phyloP scores from a whole-genome alignment of 2,797 vertebrate genomes.

The Halcyon smyrnensis region DNA sequence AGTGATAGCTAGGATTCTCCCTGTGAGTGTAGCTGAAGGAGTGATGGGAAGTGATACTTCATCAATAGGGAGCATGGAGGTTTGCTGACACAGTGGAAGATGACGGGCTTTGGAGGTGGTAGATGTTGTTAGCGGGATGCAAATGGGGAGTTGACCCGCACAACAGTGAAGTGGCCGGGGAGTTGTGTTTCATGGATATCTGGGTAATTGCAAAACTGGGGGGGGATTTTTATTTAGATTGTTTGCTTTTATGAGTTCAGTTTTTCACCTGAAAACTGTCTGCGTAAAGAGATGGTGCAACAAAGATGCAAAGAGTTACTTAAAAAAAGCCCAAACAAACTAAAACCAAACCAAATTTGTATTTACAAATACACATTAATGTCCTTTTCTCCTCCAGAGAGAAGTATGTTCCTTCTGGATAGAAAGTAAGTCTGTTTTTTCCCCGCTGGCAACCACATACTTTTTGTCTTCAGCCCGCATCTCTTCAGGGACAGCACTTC shows the following conservation, averaged over 20 bases:
- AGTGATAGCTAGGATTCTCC: neutral
- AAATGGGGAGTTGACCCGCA: neutral
- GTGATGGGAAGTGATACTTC: neutral
- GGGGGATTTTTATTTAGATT: rapidly evolving
- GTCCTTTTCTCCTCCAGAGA: neutral
- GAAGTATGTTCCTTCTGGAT: neutral
- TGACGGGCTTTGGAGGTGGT: neutral
- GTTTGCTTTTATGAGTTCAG: neutral
- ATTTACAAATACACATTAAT: neutral
- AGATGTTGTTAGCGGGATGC: neutral
- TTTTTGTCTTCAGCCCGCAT: neutral
- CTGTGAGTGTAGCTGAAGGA: rapidly evolving
- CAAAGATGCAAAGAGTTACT: neutral
- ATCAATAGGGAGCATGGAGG: neutral
- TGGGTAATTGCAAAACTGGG: neutral
- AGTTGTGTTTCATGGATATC: neutral
- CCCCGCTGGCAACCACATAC: neutral
- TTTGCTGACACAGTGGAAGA: neutral
- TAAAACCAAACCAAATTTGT: neutral
- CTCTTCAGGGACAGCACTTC: neutral
- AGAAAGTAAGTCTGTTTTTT: neutral
- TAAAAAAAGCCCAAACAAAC: neutral
- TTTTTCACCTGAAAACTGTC: neutral
- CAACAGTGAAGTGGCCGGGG: rapidly evolving
- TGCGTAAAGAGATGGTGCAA: neutral